Base-by-base conservation (phyloP, 1,140 invertebrate species). In the Drosophila subpulchrella region DNA sequence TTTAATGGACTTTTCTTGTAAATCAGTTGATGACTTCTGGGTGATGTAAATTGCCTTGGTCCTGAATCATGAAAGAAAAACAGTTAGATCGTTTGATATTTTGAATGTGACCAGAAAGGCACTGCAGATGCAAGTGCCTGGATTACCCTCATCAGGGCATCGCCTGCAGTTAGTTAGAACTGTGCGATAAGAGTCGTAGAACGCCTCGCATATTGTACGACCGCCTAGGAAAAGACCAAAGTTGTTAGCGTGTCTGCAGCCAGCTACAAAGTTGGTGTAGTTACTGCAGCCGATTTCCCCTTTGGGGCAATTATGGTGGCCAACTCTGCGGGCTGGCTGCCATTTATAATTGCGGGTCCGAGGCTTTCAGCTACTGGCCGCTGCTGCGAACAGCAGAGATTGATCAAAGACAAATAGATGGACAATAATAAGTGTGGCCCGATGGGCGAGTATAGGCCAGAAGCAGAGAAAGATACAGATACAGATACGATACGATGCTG, bases 341-440 rank as follows among this genome's bases (percentile, higher is more conserved):
- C 68, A 71, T 58, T 71, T 71, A 71, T 71, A 71, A 71, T 71
- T 71, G 53, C 51, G 34, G 67, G 68, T 27, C 34, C 36, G 55
- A 41, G 67, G 46, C 32, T 68, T 70, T 56, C 27, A 70, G 66
- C 67, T 70, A 71, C 67, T 68, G 67, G 67, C 55, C 46, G 32
- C 42, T 11, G 12, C 27, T 39, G 2, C 48, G 46, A 48, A 46
- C 61, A 46, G 24, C 51, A 39, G 66, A 48, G 68, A 71, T 71
- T 71, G 68, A 71, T 71, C 68, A 58, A 71, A 71, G 68, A 71
- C 68, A 71, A 71, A 71, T 71, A 71, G 65, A 71, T 71, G 68
- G 53, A 71, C 51, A 41, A 57, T 58, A 71, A 71, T 71, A 71
- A 71, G 68, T 71, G 68, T 53, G 41, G 17, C 51, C 34, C 60